A percentile compares a stretch with the other conserved stretches of the same genome.
Evolutionary conservation across 23 tunicate species (phyloP).

Genomic region (Aplidium turbinatum): DNA sequence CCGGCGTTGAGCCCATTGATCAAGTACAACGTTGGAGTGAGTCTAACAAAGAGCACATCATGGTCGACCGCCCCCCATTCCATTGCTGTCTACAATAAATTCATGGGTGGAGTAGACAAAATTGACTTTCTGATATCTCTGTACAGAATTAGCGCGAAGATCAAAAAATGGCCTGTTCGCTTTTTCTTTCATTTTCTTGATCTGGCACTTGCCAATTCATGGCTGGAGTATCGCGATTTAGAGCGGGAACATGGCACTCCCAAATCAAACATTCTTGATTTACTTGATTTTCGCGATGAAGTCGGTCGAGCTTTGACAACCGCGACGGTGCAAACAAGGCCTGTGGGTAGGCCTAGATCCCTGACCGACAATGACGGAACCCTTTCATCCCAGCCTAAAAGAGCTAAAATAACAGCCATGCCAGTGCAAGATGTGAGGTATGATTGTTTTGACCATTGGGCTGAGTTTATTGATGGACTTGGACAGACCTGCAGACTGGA

Average conservation of each 20-base stretch:
- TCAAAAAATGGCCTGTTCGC: constrained; percentile 11
- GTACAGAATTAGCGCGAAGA: background rate
- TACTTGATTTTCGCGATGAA: constrained; percentile 8
- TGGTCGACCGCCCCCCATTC: constrained; percentile 1
- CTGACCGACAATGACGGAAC: background rate
- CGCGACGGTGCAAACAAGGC: background rate
- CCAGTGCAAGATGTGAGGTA: constrained; percentile 1
- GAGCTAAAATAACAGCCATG: background rate
- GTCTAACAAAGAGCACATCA: background rate
- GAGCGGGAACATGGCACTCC: background rate
- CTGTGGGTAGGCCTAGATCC: background rate
- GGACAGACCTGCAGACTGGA: background rate
- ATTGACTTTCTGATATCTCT: background rate
- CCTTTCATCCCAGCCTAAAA: background rate
- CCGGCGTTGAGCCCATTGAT: background rate
- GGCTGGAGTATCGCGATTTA: constrained; percentile 8
- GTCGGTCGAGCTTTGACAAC: background rate
- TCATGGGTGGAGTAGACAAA: constrained; percentile 11
- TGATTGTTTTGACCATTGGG: background rate
- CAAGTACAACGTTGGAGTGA: constrained; percentile 1
- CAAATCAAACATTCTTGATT: background rate
- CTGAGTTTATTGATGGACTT: background rate
- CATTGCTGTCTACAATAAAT: background rate
- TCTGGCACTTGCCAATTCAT: constrained; percentile 10
- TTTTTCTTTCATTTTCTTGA: constrained; percentile 11